phyloP scores from a whole-genome alignment of 2,888 invertebrate genomes.

The Digitonthophagus gazella region DNA sequence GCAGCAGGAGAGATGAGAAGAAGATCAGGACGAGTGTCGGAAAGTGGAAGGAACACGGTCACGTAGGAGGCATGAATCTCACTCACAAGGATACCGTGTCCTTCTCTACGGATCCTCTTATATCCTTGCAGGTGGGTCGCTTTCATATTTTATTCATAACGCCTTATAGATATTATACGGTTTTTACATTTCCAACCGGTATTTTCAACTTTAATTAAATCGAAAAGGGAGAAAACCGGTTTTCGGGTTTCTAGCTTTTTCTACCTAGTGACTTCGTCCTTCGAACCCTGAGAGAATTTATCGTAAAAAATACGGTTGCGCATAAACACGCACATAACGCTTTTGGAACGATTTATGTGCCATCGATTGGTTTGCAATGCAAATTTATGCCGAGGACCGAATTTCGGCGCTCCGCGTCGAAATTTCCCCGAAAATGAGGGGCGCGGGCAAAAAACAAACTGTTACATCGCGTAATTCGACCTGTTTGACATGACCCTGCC shows the following conservation, averaged over 20 bases:
- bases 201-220: neutral
- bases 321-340: neutral
- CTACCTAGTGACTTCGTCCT: neutral
- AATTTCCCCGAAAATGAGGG: neutral
- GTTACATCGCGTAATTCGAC: neutral
- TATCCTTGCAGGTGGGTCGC: conserved; percentile 63
- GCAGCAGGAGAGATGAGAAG: conserved; percentile 55
- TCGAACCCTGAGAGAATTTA: neutral
- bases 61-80: conserved; percentile 60
- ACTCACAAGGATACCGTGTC: conserved; percentile 64
- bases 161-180: conserved; percentile 14
- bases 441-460: neutral
- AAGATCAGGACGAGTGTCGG: conserved; percentile 57
- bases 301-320: neutral
- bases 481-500: neutral
- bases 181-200: neutral
- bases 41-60: conserved; percentile 60
- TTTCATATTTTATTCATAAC: conserved; percentile 26
- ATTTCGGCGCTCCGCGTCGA: neutral
- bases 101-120: conserved; percentile 69
- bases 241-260: neutral
- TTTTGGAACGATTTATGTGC: neutral
- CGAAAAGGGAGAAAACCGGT: neutral
- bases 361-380: neutral
- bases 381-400: neutral